Conservation (phyloP, 2,113 vertebrate species). For the Vidua chalybeata region DNA sequence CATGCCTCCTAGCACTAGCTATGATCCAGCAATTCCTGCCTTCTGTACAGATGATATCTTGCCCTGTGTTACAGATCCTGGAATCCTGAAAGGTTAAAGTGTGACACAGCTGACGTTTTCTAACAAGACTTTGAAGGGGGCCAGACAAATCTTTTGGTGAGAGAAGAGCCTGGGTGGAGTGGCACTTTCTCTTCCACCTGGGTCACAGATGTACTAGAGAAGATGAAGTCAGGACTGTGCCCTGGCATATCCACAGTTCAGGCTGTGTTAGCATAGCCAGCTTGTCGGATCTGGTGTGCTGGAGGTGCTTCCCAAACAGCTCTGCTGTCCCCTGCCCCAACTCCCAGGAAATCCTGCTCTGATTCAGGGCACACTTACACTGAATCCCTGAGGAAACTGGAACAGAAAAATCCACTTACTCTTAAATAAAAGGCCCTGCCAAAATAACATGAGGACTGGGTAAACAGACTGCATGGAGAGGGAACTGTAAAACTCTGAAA, state of each 20-base stretch:
- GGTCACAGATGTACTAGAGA: not conserved
- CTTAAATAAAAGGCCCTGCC: not conserved
- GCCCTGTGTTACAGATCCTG: not conserved
- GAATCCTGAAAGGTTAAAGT: not conserved
- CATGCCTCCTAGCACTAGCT: not conserved
- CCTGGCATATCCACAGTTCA: not conserved
- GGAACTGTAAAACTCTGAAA: slow-evolving; percentile 20
- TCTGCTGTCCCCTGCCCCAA: not conserved
- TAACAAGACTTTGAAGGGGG: not conserved
- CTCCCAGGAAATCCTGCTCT: not conserved
- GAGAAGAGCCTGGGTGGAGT: not conserved
- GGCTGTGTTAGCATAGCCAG: not conserved
- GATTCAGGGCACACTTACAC: not conserved
- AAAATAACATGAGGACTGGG: not conserved
- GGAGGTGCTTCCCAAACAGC: not conserved
- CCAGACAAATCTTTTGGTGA: not conserved
- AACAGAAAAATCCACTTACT: not conserved
- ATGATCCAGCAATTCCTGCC: not conserved
- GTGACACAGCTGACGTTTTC: not conserved
- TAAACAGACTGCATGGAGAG: not conserved
- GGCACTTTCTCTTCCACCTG: not conserved
- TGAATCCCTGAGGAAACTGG: not conserved
- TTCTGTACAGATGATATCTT: not conserved
- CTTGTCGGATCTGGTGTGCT: not conserved
- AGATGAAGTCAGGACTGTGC: not conserved